A percentile compares a stretch with the other conserved stretches of the same genome.
phyloP scores from a whole-genome alignment of 30 jellyfish, hydroid and myxozoan species.

The Aurelia aurita complex sp. Pacific region DNA sequence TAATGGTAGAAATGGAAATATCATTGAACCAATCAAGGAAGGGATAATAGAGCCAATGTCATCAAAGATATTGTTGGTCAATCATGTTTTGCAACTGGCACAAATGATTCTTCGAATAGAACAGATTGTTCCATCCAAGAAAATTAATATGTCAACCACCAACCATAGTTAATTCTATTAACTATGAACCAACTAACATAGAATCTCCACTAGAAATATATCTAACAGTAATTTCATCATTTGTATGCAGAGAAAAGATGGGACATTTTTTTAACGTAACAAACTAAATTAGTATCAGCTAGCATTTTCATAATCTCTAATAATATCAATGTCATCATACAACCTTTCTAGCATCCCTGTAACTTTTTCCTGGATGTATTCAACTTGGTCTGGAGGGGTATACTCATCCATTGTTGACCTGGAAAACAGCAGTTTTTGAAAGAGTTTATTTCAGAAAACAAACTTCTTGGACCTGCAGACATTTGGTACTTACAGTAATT shows the following conservation, averaged over 20 bases:
- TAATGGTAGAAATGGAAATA: conserved; percentile 25
- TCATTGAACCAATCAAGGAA: background rate
- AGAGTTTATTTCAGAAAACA: background rate
- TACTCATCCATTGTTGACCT: conserved; percentile 93
- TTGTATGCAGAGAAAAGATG: too few relatives aligned
- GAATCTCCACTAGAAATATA: too few relatives aligned
- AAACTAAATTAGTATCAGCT: background rate
- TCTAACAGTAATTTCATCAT: too few relatives aligned
- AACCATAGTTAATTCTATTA: too few relatives aligned
- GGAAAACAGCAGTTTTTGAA: background rate
- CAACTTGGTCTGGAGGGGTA: conserved; percentile 93
- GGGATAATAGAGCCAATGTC: conserved; percentile 61
- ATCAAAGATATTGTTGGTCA: conserved; percentile 53
- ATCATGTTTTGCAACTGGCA: conserved; percentile 50
- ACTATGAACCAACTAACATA: too few relatives aligned
- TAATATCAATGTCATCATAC: conserved; percentile 45
- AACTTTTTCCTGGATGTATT: conserved; percentile 69
- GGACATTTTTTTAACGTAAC: too few relatives aligned
- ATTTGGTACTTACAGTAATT: too few relatives aligned
- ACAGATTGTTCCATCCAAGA: conserved; percentile 46
- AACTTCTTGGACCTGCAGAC: too few relatives aligned
- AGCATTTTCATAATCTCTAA: conserved; percentile 41
- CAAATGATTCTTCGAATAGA: conserved; percentile 56
- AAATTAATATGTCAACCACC: background rate
- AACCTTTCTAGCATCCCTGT: conserved; percentile 38